These are phyloP conservation scores for Symphodus melops DNA, from an alignment of 2,113 vertebrate species.

Conservation along the genomic window DNA sequence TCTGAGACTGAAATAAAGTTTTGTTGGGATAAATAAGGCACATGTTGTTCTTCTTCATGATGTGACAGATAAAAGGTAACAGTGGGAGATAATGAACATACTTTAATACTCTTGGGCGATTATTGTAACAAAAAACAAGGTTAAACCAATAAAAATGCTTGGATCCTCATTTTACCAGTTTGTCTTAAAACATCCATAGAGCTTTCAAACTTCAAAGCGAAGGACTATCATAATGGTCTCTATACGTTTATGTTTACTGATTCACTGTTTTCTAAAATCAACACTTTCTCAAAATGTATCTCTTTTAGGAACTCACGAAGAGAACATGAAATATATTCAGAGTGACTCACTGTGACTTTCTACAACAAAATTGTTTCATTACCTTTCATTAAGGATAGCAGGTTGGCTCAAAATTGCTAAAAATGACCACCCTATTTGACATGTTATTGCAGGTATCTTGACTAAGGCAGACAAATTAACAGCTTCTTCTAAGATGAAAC, in stretches of 20 bases:
- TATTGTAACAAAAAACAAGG: conserved; percentile 3
- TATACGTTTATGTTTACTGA: not conserved
- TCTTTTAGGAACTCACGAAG: too few relatives aligned
- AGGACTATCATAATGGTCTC: not conserved
- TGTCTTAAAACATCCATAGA: not conserved
- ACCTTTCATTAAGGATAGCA: not conserved
- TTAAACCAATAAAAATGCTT: conserved; percentile 46
- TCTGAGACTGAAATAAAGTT: conserved; percentile 71
- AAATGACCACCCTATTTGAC: too few relatives aligned
- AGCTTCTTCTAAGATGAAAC: too few relatives aligned
- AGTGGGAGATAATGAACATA: not conserved
- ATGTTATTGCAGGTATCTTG: too few relatives aligned
- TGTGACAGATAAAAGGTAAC: not conserved
- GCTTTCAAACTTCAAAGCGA: not conserved
- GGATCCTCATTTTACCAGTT: conserved; percentile 22
- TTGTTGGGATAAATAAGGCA: conserved; percentile 32
- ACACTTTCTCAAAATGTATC: not conserved
- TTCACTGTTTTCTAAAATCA: conserved; percentile 6
- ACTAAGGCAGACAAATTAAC: too few relatives aligned
- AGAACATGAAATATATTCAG: conserved; percentile 2
- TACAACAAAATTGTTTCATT: conserved; percentile 3
- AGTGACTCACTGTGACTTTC: conserved; percentile 42
- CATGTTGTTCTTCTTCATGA: conserved; percentile 13
- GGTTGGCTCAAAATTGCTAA: too few relatives aligned
- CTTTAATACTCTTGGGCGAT: not conserved